phyloP scores from a whole-genome alignment of 2,888 invertebrate genomes.

The Candidula unifasciata region DNA sequence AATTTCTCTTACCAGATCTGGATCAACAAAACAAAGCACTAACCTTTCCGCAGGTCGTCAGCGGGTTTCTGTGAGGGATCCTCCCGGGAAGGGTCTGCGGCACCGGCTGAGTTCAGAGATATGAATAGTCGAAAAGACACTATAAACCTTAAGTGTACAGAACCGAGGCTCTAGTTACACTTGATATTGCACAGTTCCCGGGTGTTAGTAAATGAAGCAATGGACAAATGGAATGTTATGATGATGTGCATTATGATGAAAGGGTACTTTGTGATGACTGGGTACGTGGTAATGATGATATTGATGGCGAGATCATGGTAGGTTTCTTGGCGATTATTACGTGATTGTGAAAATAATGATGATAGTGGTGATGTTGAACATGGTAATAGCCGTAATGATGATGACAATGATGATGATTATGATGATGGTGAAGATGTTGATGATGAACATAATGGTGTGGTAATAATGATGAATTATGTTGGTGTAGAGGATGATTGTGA shows the following conservation, averaged over 20 bases:
- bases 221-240: too few species aligned
- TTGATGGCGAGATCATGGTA: too few species aligned
- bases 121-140: constrained; percentile 85
- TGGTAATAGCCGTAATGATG: too few species aligned
- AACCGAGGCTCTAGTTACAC: constrained; percentile 22
- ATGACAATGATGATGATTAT: too few species aligned
- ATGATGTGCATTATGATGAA: not conserved
- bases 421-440: too few species aligned
- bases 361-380: too few species aligned
- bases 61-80: not conserved
- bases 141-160: constrained; percentile 79
- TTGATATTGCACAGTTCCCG: constrained; percentile 69
- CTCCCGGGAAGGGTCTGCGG: not conserved
- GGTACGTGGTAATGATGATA: too few species aligned
- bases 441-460: too few species aligned
- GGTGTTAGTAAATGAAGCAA: constrained; percentile 7
- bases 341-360: not conserved
- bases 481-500: constrained; percentile 13
- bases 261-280: too few species aligned
- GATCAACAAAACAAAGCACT: constrained; percentile 1
- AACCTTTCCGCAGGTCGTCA: constrained; percentile 38
- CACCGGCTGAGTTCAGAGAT: constrained; percentile 88
- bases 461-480: too few species aligned
- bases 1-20: too few species aligned
- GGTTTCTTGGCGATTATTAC: too few species aligned